phyloP scores from a whole-genome alignment of 1,140 invertebrate species.

The Drosophila dunni region DNA sequence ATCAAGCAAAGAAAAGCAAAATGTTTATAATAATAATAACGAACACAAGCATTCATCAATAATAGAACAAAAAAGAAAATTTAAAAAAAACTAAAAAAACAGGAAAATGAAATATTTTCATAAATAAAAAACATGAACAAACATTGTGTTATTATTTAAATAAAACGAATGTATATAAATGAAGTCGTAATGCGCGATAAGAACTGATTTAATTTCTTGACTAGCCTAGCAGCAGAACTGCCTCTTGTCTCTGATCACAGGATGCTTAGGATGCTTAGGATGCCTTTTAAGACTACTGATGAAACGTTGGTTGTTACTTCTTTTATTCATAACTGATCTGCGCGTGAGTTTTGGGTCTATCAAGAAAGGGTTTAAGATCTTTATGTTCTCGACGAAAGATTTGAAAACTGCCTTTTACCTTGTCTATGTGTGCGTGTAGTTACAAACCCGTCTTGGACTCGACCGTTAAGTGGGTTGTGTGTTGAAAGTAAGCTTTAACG shows the following conservation, averaged over 20 bases:
- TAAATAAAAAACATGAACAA: constrained; percentile 58
- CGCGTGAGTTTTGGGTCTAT: too few species aligned
- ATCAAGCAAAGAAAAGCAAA: constrained; percentile 29
- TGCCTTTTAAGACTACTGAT: neutral
- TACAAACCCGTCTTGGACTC: neutral
- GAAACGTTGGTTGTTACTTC: too few species aligned
- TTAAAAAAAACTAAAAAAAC: constrained; percentile 9
- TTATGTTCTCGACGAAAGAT: too few species aligned
- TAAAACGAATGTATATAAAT: constrained; percentile 84
- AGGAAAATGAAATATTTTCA: constrained; percentile 70
- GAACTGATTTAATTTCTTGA: constrained; percentile 57
- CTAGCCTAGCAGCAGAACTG: neutral
- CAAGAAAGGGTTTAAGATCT: neutral
- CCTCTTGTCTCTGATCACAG: neutral
- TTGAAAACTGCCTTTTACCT: too few species aligned
- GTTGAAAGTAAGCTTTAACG: too few species aligned
- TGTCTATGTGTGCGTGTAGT: neutral
- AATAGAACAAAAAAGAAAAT: constrained; percentile 10
- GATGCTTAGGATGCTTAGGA: too few species aligned
- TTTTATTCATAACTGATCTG: too few species aligned
- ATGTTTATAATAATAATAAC: constrained; percentile 27
- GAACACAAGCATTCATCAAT: constrained; percentile 36
- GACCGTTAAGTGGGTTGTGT: neutral
- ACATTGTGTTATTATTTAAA: constrained; percentile 84
- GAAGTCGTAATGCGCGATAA: constrained; percentile 58